A percentile compares a stretch with the other conserved stretches of the same genome.
Conservation (phyloP, 2,797 vertebrate species). For the Notolabrus celidotus region DNA sequence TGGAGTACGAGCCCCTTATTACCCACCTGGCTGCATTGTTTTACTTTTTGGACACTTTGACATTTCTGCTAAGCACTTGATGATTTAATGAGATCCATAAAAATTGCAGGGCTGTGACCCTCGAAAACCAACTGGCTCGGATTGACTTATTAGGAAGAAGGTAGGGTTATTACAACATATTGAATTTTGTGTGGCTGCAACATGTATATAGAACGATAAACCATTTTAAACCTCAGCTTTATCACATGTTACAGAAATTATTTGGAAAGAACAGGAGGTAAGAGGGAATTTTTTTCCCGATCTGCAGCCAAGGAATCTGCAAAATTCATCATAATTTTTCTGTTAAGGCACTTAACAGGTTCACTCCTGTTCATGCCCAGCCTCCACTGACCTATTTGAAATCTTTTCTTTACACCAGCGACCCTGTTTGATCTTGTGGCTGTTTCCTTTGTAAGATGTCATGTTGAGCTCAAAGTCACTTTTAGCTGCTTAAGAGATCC, state of each 20-base stretch:
- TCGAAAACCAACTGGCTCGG: constrained; percentile 65
- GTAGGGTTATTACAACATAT: constrained; percentile 51
- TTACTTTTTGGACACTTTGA: constrained; percentile 77
- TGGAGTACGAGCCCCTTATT: constrained; percentile 67
- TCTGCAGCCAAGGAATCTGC: constrained; percentile 72
- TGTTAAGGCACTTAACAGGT: constrained; percentile 67
- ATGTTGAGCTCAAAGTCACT: constrained; percentile 12
- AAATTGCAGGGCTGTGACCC: constrained; percentile 73
- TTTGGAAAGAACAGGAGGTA: constrained; percentile 39
- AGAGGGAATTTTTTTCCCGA: constrained; percentile 26
- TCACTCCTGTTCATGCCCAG: constrained; percentile 60
- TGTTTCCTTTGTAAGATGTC: constrained; percentile 27
- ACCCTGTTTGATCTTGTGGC: constrained; percentile 44
- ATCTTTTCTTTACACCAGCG: constrained; percentile 25
- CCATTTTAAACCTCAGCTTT: constrained; percentile 57
- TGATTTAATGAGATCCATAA: constrained; percentile 86
- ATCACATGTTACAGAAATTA: no score
- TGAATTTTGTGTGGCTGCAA: constrained; percentile 65
- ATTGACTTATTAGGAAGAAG: constrained; percentile 49
- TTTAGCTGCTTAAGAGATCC: constrained; percentile 20
- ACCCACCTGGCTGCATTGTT: constrained; percentile 82
- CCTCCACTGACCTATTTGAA: constrained; percentile 28
- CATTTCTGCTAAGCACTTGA: constrained; percentile 82
- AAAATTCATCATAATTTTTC: constrained; percentile 70
- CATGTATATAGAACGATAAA: constrained; percentile 69